Evolutionary conservation across 2,888 invertebrate species (phyloP), one percentile per base, ranked within the genome.

Genomic region (Hedya salicella): DNA sequence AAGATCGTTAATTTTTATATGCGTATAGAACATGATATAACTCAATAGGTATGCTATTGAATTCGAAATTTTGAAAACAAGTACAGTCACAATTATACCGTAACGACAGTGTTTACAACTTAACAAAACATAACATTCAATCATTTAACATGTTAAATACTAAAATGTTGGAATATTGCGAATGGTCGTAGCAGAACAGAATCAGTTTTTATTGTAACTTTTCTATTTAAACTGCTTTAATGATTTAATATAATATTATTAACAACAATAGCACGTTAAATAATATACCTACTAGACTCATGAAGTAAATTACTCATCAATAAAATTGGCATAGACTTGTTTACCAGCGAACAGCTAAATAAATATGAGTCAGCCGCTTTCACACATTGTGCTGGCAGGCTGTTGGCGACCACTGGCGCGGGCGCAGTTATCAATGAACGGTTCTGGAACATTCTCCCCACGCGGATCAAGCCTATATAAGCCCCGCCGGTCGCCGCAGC

Each of bases 401-500:
- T 78, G 91, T 91, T 90, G 77, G 70, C 75, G 70, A 80, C 86
- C 70, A 79, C 91, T 88, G 89, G 74, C 70, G 78, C 79, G 82
- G 80, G 79, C 82, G 85, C 81, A 81, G 76, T 80, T 80, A 83
- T 83, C 73, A 77, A 81, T 87, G 75, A 75, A 77, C 83, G 79
- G 81, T 90, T 92, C 92, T 89, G 87, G 92, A 92, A 91, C 75
- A 68, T 70, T 75, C 79, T 69, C 78, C 76, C 77, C 78, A 69
- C 80, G 73, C 76, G 72, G 70, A 73, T 80, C 77, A 78, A 87
- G 80, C 79, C 87, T 91, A 91, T 91, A 91, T 84, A 92, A 90
- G 74, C 73, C 69, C 67, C 68, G 59, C 73, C 76, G 71, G 68
- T 67, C 71, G 71, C 71, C 71, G 68, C 62, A 73, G 72, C 73